A percentile compares a stretch with the other conserved stretches of the same genome.
Evolutionary conservation across 37 sponge, comb jelly and placozoan genomes (phyloP).

Genomic region (Spongia lamella): DNA sequence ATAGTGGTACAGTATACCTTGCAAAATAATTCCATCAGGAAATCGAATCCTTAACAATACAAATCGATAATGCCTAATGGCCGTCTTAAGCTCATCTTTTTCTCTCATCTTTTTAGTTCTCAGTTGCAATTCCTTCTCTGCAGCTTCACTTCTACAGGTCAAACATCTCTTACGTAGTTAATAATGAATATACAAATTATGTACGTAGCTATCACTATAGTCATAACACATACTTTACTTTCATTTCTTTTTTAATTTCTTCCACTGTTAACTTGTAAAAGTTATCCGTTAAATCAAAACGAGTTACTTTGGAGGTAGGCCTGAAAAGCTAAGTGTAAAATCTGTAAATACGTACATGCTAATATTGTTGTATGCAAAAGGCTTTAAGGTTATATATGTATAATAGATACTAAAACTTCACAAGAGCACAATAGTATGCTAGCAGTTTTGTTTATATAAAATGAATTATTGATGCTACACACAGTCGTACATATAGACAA

Average conservation of each 20-base stretch:
- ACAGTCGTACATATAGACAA: background rate
- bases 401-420: too few relatives aligned
- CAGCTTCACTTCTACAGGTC: slow-evolving; percentile 36
- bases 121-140: slow-evolving; percentile 48
- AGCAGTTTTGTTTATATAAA: too few relatives aligned
- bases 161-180: too few relatives aligned
- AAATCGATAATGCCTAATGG: slow-evolving; percentile 62
- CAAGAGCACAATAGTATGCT: too few relatives aligned
- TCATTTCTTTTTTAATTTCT: slow-evolving; percentile 74
- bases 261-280: slow-evolving; percentile 64
- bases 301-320: slow-evolving; percentile 28
- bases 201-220: background rate
- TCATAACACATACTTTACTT: slow-evolving; percentile 27
- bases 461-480: too few relatives aligned
- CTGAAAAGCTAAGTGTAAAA: slow-evolving; percentile 24
- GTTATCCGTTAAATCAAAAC: slow-evolving; percentile 55
- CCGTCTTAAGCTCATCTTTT: slow-evolving; percentile 57
- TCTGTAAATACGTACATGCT: too few relatives aligned
- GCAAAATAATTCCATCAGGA: slow-evolving; percentile 67
- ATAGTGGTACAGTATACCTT: too few relatives aligned
- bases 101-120: slow-evolving; percentile 78
- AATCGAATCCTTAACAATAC: slow-evolving; percentile 56
- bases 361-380: too few relatives aligned
- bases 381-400: too few relatives aligned
- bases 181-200: background rate